phyloP scores from a whole-genome alignment of 2,113 vertebrate genomes.

The Anas platyrhynchos region DNA sequence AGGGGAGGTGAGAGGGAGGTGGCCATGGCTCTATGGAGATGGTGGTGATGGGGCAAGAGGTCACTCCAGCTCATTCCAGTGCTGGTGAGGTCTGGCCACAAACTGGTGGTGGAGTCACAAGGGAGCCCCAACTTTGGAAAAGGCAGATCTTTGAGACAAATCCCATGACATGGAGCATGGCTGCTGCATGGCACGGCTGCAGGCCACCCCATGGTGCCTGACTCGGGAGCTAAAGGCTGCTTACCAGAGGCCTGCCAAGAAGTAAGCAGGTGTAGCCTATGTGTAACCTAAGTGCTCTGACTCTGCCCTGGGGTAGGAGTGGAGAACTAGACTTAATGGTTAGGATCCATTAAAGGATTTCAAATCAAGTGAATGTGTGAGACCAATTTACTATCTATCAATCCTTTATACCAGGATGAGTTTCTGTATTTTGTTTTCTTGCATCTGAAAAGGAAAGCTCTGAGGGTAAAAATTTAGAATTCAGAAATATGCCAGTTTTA shows the following conservation, averaged over 20 bases:
- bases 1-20: background rate
- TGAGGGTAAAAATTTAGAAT: slow-evolving; percentile 12
- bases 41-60: background rate
- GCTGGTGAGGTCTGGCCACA: background rate
- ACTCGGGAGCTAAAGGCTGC: background rate
- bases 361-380: background rate
- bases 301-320: background rate
- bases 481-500: slow-evolving; percentile 9
- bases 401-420: background rate
- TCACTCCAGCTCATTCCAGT: background rate
- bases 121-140: background rate
- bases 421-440: slow-evolving; percentile 18
- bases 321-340: background rate
- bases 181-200: background rate
- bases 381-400: background rate
- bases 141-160: background rate
- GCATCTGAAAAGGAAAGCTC: background rate
- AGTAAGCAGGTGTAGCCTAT: background rate
- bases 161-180: background rate
- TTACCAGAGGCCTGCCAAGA: background rate
- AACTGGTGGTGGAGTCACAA: fast-evolving
- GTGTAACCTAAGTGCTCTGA: background rate
- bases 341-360: background rate
- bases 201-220: background rate
- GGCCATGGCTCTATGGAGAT: fast-evolving